A percentile compares a stretch with the other conserved stretches of the same genome.
phyloP scores from a whole-genome alignment of 2,888 invertebrate species.

The Quadroppia sp. region DNA sequence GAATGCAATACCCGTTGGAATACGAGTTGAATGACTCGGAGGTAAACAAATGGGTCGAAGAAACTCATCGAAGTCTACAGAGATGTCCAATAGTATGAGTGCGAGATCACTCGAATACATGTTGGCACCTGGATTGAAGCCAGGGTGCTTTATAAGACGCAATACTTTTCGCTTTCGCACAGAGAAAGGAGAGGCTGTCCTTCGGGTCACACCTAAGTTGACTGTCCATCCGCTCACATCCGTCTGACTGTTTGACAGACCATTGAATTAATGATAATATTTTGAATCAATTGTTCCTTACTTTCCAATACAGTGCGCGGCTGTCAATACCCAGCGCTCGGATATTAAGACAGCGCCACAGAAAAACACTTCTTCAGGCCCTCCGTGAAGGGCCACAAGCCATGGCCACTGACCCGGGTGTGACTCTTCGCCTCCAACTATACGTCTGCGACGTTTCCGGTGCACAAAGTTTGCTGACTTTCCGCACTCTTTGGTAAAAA shows the following conservation, averaged over 20 bases:
- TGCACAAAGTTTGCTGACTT: constrained; percentile 40
- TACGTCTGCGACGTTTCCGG: constrained; percentile 47
- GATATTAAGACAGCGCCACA: constrained; percentile 48
- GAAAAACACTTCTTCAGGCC: constrained; percentile 49
- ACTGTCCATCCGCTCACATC: constrained; percentile 47
- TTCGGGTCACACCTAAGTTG: constrained; percentile 48
- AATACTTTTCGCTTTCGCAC: constrained; percentile 46
- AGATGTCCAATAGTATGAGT: constrained; percentile 45
- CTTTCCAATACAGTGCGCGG: constrained; percentile 49
- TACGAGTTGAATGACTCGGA: constrained; percentile 37
- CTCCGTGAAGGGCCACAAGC: constrained; percentile 52
- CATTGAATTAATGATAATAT: background rate
- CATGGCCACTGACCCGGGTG: constrained; percentile 53
- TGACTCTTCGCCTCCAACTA: constrained; percentile 52
- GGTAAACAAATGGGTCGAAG: constrained; percentile 48
- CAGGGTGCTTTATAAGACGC: constrained; percentile 46
- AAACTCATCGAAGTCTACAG: constrained; percentile 48
- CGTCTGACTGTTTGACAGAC: constrained; percentile 45
- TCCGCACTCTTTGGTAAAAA: constrained; percentile 42
- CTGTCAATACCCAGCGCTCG: constrained; percentile 48
- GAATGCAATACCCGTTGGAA: constrained; percentile 32
- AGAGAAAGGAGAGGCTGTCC: constrained; percentile 47
- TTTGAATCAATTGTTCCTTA: constrained; percentile 33
- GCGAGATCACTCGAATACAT: constrained; percentile 48
- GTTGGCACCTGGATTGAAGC: constrained; percentile 45